These are phyloP conservation scores for Nemurella pictetii DNA, from an alignment of 2,888 invertebrate genomes.

Conservation along the genomic window DNA sequence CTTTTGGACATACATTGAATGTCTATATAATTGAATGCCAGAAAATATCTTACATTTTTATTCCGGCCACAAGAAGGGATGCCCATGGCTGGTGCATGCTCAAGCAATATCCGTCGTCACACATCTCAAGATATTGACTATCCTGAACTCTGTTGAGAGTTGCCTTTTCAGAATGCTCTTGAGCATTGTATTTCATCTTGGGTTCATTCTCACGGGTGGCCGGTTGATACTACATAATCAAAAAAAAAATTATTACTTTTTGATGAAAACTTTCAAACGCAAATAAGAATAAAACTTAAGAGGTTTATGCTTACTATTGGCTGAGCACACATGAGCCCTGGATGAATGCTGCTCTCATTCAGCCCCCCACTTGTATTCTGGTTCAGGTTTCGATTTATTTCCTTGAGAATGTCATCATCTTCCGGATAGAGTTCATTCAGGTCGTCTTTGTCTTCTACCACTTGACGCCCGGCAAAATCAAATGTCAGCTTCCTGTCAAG, in stretches of 20 bases:
- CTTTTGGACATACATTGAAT: no score
- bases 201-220: neutral
- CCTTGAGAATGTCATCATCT: conserved; percentile 51
- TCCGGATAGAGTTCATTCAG: conserved; percentile 51
- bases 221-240: conserved; percentile 46
- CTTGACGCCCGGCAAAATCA: conserved; percentile 67
- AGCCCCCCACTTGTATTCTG: conserved; percentile 41
- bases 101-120: conserved; percentile 83
- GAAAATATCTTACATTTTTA: conserved; percentile 71
- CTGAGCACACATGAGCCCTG: conserved; percentile 46
- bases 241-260: conserved; percentile 49
- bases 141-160: conserved; percentile 67
- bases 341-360: conserved; percentile 42
- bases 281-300: no score
- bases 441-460: conserved; percentile 56
- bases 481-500: conserved; percentile 70
- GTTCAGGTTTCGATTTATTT: conserved; percentile 51
- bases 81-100: conserved; percentile 98
- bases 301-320: conserved; percentile 42
- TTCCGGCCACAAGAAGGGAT: conserved; percentile 85
- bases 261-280: no score
- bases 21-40: no score
- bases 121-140: conserved; percentile 76
- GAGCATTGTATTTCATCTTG: conserved; percentile 51
- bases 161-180: conserved; percentile 50